Evolutionary conservation across 2,113 vertebrate species (phyloP), one percentile per base, ranked within the genome.

Genomic region (Aldabrachelys gigantea): DNA sequence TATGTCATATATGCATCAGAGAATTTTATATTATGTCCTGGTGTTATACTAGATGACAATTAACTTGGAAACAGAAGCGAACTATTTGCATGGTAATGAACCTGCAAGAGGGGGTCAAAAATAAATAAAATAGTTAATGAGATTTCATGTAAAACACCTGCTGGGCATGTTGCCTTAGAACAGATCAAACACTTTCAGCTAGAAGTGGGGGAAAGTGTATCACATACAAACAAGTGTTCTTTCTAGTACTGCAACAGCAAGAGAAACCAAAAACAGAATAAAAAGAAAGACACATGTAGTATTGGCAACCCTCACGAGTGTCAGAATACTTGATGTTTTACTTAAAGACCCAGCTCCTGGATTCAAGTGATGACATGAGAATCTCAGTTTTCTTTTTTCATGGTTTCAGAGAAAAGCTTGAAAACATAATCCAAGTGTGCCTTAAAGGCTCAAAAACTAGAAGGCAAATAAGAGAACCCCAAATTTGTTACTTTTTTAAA

Each of bases 251-350:
- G 29, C 72, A 96, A 84, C 17, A 84, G 83, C 47, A 94, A 93
- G 90, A 88, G 88, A 93, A 97, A 87, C 84, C 89, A 80, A 62
- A 94, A 92, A 80, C 22, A 21, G 49, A 75, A 1, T 25, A 82
- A 81, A 92, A 95, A 57, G 49, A 89, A 92, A 92, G 79, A 83
- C 25, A 75, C 35, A 80, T 8, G 16, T 11, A 81, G 31, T 53
- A 21, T 84, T 81, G 85, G 47, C 52, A 87, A 91, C 47, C 41
- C 27, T 94, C 24, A 76, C 11, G 21, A 27, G 24, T 72, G 65
- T 72, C 65, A 72, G 35, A 38, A 72, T 72, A 38, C 65, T 72
- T n/a, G 65, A 72, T 38, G 8, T 10, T 72, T 72, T 72, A 69
- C 54, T 65, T 69, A 59, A 94, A 78, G 76, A 9, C 87, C 6